Conservation (phyloP, 2,888 invertebrate species). For the Lasioglossum calceatum region DNA sequence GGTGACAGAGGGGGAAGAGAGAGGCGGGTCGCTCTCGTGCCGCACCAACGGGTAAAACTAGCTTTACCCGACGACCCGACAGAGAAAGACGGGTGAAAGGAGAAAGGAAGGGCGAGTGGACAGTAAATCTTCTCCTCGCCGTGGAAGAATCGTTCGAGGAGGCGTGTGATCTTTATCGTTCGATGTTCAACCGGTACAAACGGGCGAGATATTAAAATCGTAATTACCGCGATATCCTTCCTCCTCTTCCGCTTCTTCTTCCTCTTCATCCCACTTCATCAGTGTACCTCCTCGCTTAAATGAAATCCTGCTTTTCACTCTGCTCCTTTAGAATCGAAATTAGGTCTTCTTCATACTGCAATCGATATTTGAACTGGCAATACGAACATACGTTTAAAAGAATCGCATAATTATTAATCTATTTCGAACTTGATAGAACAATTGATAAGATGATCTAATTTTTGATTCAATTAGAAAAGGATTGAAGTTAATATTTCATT, state of each 20-base stretch:
- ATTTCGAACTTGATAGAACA: background rate
- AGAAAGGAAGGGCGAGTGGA: background rate
- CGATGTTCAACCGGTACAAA: slow-evolving; percentile 3
- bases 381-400: background rate
- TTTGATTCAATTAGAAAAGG: background rate
- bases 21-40: background rate
- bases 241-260: background rate
- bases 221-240: slow-evolving; percentile 33
- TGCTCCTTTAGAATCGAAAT: background rate
- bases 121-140: background rate
- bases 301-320: background rate
- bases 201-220: slow-evolving; percentile 56
- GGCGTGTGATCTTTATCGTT: slow-evolving; percentile 32
- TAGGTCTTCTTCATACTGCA: background rate
- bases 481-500: background rate
- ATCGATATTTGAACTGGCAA: background rate
- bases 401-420: background rate
- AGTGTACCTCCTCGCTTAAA: background rate
- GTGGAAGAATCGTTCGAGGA: background rate
- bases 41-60: background rate
- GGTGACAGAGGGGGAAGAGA: background rate
- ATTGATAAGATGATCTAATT: background rate
- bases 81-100: background rate
- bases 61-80: background rate
- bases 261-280: background rate